Evolutionary conservation across 1,140 invertebrate genomes (phyloP).

Genomic region (Heliconius melpomene): DNA sequence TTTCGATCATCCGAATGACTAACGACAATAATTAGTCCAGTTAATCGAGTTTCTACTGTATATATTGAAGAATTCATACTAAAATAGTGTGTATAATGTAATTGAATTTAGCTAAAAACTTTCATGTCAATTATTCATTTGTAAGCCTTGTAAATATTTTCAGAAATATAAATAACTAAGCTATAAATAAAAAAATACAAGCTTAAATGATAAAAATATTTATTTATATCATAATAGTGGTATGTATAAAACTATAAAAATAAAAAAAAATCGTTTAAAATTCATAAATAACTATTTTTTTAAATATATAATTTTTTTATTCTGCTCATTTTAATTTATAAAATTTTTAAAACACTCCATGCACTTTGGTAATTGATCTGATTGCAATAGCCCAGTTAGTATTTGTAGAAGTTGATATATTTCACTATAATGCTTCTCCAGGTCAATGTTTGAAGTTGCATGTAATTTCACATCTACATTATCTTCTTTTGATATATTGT

Average conservation of each 20-base stretch:
- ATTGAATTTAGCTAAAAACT: too few relatives aligned
- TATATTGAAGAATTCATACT: too few relatives aligned
- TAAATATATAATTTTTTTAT: not conserved
- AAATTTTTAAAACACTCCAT: not conserved
- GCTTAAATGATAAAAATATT: not conserved
- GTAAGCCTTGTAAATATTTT: not conserved
- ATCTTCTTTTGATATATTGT: not conserved
- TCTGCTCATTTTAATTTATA: not conserved
- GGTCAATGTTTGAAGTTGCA: not conserved
- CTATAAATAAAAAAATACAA: slow-evolving; percentile 1
- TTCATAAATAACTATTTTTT: not conserved
- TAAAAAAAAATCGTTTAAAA: not conserved
- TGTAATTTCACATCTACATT: not conserved
- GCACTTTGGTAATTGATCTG: slow-evolving; percentile 44
- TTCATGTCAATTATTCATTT: not conserved
- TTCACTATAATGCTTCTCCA: not conserved
- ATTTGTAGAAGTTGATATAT: not conserved
- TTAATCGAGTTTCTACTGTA: too few relatives aligned
- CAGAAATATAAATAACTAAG: not conserved
- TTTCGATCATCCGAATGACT: too few relatives aligned
- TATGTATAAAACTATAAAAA: not conserved
- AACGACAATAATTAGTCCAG: too few relatives aligned
- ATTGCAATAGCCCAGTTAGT: slow-evolving; percentile 36
- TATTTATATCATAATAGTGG: slow-evolving; percentile 13
- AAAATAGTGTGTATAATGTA: too few relatives aligned